A percentile compares a stretch with the other conserved stretches of the same genome.
Conservation (phyloP, 2,797 vertebrate genomes). For the Dipus sagitta region DNA sequence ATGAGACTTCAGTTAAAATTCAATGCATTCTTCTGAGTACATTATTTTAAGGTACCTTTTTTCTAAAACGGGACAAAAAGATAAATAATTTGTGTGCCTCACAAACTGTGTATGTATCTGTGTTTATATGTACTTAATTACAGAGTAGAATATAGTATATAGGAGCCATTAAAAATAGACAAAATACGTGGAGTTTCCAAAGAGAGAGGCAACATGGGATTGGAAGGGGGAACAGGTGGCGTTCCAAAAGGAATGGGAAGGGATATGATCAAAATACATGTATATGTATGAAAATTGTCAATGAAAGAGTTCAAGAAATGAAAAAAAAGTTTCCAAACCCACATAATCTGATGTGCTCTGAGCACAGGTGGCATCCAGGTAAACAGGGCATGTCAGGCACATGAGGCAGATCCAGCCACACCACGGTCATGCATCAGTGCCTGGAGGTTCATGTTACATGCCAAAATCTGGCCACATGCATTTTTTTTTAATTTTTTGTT, state of each 20-base stretch:
- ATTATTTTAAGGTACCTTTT: not conserved
- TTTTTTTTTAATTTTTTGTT: too few species aligned
- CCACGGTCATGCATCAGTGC: fast-evolving
- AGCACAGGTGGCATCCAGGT: not conserved
- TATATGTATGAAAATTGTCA: too few species aligned
- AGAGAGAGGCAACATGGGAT: not conserved
- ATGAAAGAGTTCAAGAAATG: too few species aligned
- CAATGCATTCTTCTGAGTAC: not conserved
- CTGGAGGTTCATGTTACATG: not conserved
- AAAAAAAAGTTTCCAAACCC: not conserved
- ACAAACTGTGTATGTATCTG: not conserved
- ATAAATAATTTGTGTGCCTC: not conserved
- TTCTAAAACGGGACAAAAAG: not conserved
- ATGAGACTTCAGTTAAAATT: not conserved
- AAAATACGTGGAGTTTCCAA: not conserved
- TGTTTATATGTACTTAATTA: not conserved
- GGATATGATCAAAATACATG: too few species aligned
- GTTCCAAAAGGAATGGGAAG: not conserved
- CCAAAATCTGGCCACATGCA: not conserved
- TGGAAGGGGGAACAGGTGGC: not conserved
- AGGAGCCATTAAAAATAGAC: not conserved
- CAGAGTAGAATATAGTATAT: not conserved
- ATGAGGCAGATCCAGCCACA: not conserved
- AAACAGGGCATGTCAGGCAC: not conserved
- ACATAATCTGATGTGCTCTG: not conserved